Evolutionary conservation across 2,797 vertebrate species (phyloP).

Genomic region (Ceyx erithaca): DNA sequence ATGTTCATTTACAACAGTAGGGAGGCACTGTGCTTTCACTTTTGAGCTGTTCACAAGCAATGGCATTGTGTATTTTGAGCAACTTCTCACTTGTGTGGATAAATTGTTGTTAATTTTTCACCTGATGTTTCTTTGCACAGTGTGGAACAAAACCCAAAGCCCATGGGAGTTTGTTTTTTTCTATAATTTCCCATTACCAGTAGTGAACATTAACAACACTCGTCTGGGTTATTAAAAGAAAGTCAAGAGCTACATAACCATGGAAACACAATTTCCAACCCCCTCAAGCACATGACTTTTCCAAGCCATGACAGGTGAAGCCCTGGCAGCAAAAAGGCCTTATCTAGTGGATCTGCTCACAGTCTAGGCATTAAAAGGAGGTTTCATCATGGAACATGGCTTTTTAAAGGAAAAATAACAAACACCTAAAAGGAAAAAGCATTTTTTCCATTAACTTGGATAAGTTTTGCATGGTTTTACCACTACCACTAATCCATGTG

Average conservation of each 20-base stretch:
- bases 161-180: not conserved
- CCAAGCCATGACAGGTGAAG: not conserved
- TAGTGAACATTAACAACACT: slow-evolving; percentile 36
- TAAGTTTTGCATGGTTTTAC: not conserved
- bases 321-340: not conserved
- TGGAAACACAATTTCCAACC: slow-evolving; percentile 59
- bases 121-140: not conserved
- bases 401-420: not conserved
- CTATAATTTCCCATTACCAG: not conserved
- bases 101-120: slow-evolving; percentile 1
- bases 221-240: slow-evolving; percentile 60
- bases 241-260: slow-evolving; percentile 41
- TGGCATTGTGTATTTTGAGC: not conserved
- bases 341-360: not conserved
- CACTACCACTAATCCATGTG: not conserved
- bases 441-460: not conserved
- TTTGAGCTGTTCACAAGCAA: not conserved
- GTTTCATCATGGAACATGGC: not conserved
- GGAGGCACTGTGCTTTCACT: not conserved
- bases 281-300: slow-evolving; percentile 45
- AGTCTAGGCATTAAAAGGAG: not conserved
- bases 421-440: not conserved
- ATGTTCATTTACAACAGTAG: not conserved
- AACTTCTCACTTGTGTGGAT: not conserved
- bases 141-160: not conserved